Conservation (phyloP, 2,797 vertebrate species). For the Peromyscus aztecus region DNA sequence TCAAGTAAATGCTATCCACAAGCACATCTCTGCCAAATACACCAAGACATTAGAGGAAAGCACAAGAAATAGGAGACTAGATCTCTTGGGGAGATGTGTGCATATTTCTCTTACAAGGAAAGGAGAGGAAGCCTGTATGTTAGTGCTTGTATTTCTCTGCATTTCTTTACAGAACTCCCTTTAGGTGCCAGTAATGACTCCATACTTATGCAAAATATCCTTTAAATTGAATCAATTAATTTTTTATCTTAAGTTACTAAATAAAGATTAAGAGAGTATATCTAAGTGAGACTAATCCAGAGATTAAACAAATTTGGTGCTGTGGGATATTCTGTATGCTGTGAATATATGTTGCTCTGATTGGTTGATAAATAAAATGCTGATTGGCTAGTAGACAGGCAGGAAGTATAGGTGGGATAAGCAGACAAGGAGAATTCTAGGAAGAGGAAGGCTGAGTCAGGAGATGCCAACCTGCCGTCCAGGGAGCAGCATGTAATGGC, state of each 20-base stretch:
- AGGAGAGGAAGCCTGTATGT: not conserved
- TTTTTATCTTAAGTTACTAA: conserved; percentile 61
- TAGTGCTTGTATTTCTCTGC: not conserved
- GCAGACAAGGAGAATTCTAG: no score
- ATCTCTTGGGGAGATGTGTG: not conserved
- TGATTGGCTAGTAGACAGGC: no score
- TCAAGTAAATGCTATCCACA: conserved; percentile 68
- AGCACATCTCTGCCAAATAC: conserved; percentile 44
- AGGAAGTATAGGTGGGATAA: no score
- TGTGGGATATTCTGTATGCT: no score
- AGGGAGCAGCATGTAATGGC: no score
- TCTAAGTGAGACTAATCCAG: conserved; percentile 60
- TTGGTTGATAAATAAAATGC: no score
- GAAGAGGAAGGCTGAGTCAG: no score
- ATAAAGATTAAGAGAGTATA: conserved; percentile 50
- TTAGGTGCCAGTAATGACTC: conserved; percentile 6
- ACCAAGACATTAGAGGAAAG: conserved; percentile 36
- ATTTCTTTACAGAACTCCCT: not conserved
- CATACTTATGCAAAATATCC: conserved; percentile 49
- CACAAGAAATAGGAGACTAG: not conserved
- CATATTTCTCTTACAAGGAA: not conserved
- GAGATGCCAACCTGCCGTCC: no score
- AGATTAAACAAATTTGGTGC: conserved; percentile 44
- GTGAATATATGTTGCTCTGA: no score
- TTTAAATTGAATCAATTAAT: conserved; percentile 72